Evolutionary conservation across 1,140 invertebrate genomes (phyloP), one percentile per base, ranked within the genome.

Genomic region (Lysiphlebus fabarum): DNA sequence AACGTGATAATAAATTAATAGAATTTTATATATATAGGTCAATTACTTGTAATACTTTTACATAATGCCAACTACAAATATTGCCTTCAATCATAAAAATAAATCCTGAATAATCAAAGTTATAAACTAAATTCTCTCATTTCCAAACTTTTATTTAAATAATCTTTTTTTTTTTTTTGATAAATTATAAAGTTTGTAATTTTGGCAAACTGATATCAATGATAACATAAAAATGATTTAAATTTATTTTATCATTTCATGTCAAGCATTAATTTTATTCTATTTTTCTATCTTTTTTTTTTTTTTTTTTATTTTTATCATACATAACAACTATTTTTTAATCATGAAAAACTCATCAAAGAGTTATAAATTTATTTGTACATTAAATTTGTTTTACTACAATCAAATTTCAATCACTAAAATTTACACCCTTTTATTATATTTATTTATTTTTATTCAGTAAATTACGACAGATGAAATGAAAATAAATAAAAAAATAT

Each of bases 61-160:
- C 7, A 42, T 36, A 10, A 12, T 26, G 33, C 10, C 11, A 59
- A 11, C 5, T 53, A 34, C 1, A 38, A 36, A 47, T 48, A 47
- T 33, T 34, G 38, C 26, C 36, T 54, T 59, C 58, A 59, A 59
- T 59, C 50, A 59, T 59, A 49, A 12, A 59, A 53, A 47, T 45
- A 36, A 54, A 42, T 14, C 43, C 17, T 47, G 42, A 53, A 54
- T 47, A 54, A 17, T 38, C 36, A 59, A 59, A 59, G 58, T 59
- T 59, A 37, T 41, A 54, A 59, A 54, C 50, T 53, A 50, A 54
- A 59, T 59, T 51, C 51, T 59, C 43, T 5, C 51, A 26, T 26
- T 59, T 14, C 45, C 38, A 59, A 53, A 44, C 51, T 54, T 59
- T 59, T n/a, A n/a, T n/a, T n/a, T n/a, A n/a, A n/a, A n/a, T n/a